phyloP scores from a whole-genome alignment of 2,888 invertebrate genomes.

The Abscondita cerata region DNA sequence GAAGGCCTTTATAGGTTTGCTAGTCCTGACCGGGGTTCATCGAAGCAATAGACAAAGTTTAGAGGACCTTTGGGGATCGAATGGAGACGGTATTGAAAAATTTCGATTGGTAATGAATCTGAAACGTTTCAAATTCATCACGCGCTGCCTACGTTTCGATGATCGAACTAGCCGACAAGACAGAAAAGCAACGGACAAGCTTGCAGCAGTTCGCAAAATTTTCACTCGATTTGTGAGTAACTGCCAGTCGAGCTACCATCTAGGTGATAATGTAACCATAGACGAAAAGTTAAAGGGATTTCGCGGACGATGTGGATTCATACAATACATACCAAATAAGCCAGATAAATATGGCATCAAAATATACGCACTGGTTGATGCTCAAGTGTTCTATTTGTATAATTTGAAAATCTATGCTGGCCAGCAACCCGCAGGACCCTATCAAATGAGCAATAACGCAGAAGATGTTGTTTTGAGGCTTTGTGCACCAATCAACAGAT shows the following conservation, averaged over 20 bases:
- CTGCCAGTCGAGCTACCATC: not conserved
- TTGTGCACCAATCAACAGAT: not conserved
- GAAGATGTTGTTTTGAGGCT: not conserved
- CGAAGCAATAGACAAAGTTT: not conserved
- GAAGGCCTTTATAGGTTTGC: not conserved
- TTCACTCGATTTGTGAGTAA: not conserved
- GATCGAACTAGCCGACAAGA: not conserved
- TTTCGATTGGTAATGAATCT: slow-evolving; percentile 2
- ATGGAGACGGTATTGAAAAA: not conserved
- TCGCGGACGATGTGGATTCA: slow-evolving; percentile 43
- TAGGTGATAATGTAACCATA: not conserved
- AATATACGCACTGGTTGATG: not conserved
- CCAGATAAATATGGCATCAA: not conserved
- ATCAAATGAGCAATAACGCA: not conserved
- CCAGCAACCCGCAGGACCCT: not conserved
- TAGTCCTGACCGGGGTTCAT: not conserved
- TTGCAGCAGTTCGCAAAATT: not conserved
- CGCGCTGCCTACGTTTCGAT: not conserved
- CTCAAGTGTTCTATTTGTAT: slow-evolving; percentile 1
- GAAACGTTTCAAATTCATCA: not conserved
- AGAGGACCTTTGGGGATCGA: slow-evolving; percentile 7
- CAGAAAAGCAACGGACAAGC: slow-evolving; percentile 1
- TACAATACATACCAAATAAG: too few species aligned
- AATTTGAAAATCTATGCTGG: slow-evolving; percentile 1
- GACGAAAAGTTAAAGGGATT: slow-evolving; percentile 27